These are phyloP conservation scores for Augochlora pura DNA, from an alignment of 1,140 invertebrate genomes.

Conservation along the genomic window DNA sequence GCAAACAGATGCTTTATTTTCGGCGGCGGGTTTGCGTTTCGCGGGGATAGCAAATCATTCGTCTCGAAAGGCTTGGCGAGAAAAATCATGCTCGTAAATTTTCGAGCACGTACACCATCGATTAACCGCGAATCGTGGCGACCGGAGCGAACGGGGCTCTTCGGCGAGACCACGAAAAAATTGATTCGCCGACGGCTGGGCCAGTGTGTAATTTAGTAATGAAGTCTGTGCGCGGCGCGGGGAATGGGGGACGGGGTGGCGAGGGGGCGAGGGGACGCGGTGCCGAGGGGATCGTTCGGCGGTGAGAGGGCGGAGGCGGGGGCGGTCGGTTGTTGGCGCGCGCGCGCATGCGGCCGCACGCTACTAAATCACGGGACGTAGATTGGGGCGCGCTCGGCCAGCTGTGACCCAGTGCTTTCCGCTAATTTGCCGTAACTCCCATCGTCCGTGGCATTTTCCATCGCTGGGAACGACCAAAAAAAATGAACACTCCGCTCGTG, in stretches of 20 bases:
- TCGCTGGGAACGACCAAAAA: constrained; percentile 11
- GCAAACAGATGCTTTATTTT: no score
- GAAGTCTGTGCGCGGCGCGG: constrained; percentile 70
- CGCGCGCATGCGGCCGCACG: no score
- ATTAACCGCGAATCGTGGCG: constrained; percentile 44
- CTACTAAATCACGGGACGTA: constrained; percentile 74
- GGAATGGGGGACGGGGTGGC: background rate
- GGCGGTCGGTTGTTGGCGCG: no score
- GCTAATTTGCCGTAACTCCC: constrained; percentile 35
- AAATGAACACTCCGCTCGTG: background rate
- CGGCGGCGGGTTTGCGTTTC: no score
- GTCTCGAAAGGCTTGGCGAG: no score
- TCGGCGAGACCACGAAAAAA: constrained; percentile 53
- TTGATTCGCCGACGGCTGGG: constrained; percentile 62
- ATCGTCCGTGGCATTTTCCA: constrained; percentile 38
- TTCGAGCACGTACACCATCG: background rate
- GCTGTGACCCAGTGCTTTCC: constrained; percentile 71
- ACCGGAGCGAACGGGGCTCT: constrained; percentile 37
- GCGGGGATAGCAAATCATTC: no score
- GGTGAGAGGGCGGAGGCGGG: no score
- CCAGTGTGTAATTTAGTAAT: constrained; percentile 75
- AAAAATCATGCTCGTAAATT: background rate
- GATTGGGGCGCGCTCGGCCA: constrained; percentile 73
- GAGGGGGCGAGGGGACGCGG: no score
- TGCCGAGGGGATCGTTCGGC: no score